Evolutionary conservation across 2,888 invertebrate species (phyloP).

Genomic region (Lepidochitona cinerea): DNA sequence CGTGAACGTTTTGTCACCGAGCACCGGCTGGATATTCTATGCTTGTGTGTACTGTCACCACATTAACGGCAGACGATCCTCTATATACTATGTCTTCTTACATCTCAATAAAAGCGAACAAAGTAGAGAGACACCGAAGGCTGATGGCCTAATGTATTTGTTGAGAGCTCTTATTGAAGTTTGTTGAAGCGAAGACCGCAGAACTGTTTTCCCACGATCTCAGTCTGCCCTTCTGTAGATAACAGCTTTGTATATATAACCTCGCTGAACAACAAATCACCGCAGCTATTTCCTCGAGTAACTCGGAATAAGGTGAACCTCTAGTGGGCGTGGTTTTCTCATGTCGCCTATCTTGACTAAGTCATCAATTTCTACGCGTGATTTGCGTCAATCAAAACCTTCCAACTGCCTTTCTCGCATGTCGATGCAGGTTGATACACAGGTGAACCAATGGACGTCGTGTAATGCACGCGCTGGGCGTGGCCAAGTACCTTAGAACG

Average conservation of each 20-base stretch:
- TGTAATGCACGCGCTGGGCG: background rate
- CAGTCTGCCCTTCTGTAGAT: background rate
- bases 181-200: background rate
- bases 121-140: too few species aligned
- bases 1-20: too few species aligned
- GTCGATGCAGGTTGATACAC: background rate
- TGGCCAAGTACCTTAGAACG: background rate
- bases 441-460: background rate
- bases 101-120: too few species aligned
- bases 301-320: background rate
- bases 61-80: too few species aligned
- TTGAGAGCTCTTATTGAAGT: too few species aligned
- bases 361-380: background rate
- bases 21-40: too few species aligned
- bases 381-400: background rate
- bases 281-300: background rate
- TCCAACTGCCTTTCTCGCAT: background rate
- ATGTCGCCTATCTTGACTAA: background rate
- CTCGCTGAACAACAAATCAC: background rate
- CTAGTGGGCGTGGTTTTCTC: background rate
- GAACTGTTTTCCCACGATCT: background rate
- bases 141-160: too few species aligned
- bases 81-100: too few species aligned
- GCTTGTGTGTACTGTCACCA: too few species aligned
- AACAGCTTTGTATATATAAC: background rate